These are phyloP conservation scores for Cheilosia pagana DNA, from an alignment of 2,888 invertebrate species.

Conservation along the genomic window DNA sequence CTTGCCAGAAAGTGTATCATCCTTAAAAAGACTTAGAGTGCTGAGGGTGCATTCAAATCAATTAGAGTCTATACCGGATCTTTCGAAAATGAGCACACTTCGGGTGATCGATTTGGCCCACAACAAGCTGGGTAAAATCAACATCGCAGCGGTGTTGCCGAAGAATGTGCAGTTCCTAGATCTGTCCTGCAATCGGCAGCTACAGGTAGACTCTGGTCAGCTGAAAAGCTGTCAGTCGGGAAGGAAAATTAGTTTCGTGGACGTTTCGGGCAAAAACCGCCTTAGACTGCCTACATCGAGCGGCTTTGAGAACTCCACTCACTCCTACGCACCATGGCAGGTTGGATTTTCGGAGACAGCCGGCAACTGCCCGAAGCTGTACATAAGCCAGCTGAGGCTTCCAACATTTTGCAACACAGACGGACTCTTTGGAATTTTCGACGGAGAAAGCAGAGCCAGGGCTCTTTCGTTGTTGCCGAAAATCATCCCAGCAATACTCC, in stretches of 20 bases:
- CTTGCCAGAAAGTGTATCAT: constrained; percentile 90
- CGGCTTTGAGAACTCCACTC: constrained; percentile 84
- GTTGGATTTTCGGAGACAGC: constrained; percentile 94
- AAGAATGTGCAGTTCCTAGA: constrained; percentile 93
- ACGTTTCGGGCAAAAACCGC: constrained; percentile 92
- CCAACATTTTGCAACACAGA: constrained; percentile 90
- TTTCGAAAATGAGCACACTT: constrained; percentile 89
- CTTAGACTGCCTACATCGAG: constrained; percentile 86
- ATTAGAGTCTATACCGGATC: constrained; percentile 89
- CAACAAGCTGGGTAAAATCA: constrained; percentile 92
- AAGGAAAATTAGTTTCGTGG: constrained; percentile 91
- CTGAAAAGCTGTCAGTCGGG: constrained; percentile 91
- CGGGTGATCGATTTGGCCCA: constrained; percentile 93
- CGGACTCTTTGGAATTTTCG: constrained; percentile 92
- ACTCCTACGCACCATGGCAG: constrained; percentile 89
- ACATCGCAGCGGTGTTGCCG: constrained; percentile 90
- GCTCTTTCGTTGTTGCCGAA: constrained; percentile 89
- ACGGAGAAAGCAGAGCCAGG: constrained; percentile 89
- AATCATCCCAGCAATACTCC: constrained; percentile 90
- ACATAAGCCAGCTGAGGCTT: constrained; percentile 90
- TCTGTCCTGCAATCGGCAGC: constrained; percentile 91
- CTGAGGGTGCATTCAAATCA: constrained; percentile 93
- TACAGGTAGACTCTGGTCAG: constrained; percentile 93
- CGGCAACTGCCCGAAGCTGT: constrained; percentile 89
- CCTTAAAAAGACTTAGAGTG: constrained; percentile 88